phyloP scores from a whole-genome alignment of 2,797 vertebrate genomes.

The Cephalopachus bancanus region DNA sequence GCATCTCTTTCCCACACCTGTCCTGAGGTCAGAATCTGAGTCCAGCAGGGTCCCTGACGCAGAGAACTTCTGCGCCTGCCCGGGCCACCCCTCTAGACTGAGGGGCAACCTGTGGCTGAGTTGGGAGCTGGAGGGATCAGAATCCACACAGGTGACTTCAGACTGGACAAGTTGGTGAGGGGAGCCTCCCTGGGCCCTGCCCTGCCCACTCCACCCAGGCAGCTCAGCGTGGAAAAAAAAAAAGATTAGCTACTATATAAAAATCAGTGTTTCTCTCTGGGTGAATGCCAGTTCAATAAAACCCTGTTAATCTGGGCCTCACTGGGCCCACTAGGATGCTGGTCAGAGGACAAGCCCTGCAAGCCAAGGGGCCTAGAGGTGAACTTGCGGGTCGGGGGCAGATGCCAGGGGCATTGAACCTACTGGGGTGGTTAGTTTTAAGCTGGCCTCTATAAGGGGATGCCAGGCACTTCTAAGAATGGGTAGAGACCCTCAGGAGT shows the following conservation, averaged over 20 bases:
- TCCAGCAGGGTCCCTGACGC: neutral
- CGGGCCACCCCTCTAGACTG: neutral
- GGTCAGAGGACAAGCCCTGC: neutral
- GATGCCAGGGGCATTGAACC: neutral
- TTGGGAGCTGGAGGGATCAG: neutral
- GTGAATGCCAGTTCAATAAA: neutral
- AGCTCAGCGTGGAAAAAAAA: neutral
- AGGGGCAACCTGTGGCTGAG: neutral
- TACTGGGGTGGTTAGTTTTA: neutral
- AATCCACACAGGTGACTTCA: neutral
- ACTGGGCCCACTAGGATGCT: neutral
- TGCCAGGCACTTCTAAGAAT: neutral
- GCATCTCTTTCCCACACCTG: conserved; percentile 65
- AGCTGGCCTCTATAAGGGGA: neutral
- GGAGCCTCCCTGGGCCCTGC: neutral
- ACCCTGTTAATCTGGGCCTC: neutral
- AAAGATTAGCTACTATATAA: neutral
- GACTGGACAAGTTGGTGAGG: neutral
- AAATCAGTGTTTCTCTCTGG: neutral
- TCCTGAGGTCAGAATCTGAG: conserved; percentile 52
- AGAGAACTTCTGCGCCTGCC: neutral
- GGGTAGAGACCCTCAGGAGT: neutral
- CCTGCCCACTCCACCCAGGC: neutral
- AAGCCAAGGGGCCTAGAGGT: neutral
- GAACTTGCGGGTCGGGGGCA: no score